Evolutionary conservation across 2,113 vertebrate genomes (phyloP).

Genomic region (Tetrax tetrax): DNA sequence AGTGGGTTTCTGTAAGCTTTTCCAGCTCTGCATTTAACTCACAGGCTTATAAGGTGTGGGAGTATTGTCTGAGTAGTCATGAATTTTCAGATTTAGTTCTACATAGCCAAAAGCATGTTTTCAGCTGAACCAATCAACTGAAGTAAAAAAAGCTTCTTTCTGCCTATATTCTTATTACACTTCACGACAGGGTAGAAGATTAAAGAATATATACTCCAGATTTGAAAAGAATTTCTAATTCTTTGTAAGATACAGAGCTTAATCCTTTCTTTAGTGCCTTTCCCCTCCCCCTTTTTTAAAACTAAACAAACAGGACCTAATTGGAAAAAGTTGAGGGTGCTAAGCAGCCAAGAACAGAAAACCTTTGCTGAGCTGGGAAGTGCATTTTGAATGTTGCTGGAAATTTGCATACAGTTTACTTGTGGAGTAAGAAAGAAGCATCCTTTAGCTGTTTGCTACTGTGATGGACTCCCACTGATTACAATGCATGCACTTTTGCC

Average conservation of each 20-base stretch:
- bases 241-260: slow-evolving; percentile 68
- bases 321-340: slow-evolving; percentile 73
- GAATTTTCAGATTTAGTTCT: slow-evolving; percentile 66
- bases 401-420: slow-evolving; percentile 76
- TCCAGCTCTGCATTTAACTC: slow-evolving; percentile 12
- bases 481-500: slow-evolving; percentile 55
- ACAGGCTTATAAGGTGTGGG: slow-evolving; percentile 14
- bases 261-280: slow-evolving; percentile 70
- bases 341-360: slow-evolving; percentile 73
- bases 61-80: slow-evolving; percentile 53
- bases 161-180: slow-evolving; percentile 57
- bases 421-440: slow-evolving; percentile 58
- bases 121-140: slow-evolving; percentile 63
- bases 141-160: slow-evolving; percentile 46
- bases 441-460: slow-evolving; percentile 70
- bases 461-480: slow-evolving; percentile 62
- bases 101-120: slow-evolving; percentile 65
- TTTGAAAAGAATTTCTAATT: slow-evolving; percentile 73
- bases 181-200: slow-evolving; percentile 58
- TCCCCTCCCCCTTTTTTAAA: background rate
- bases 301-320: slow-evolving; percentile 75
- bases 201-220: slow-evolving; percentile 66
- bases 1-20: slow-evolving; percentile 50
- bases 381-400: slow-evolving; percentile 64
- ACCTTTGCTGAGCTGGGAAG: slow-evolving; percentile 70